Evolutionary conservation across 2,888 invertebrate genomes (phyloP).

Genomic region (Tortrix viridana): DNA sequence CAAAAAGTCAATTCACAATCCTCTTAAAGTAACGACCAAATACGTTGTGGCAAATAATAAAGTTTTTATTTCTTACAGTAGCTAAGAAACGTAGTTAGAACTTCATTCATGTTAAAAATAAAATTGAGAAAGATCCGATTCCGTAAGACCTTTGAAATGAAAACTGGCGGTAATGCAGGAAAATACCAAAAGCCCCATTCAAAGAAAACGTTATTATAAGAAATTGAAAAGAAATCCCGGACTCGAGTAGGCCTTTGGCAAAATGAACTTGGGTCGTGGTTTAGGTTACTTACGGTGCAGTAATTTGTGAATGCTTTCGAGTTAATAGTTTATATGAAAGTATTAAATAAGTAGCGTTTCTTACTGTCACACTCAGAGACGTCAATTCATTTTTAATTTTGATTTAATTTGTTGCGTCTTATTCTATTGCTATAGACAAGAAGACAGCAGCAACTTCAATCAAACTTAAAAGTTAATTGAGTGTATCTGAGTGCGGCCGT

Average conservation of each 20-base stretch:
- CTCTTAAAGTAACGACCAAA: too few relatives aligned
- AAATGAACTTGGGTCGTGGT: conserved; percentile 13
- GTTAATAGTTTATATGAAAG: too few relatives aligned
- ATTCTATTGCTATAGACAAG: too few relatives aligned
- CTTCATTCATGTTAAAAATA: background rate
- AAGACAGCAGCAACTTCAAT: too few relatives aligned
- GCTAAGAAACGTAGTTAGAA: background rate
- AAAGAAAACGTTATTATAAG: conserved; percentile 18
- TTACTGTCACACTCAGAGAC: too few relatives aligned
- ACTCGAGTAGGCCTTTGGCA: conserved; percentile 8
- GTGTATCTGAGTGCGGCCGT: too few relatives aligned
- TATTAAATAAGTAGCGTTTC: too few relatives aligned
- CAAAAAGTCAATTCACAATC: too few relatives aligned
- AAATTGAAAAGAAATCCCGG: conserved; percentile 33
- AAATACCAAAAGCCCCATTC: conserved; percentile 20
- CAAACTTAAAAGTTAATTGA: too few relatives aligned
- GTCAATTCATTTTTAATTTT: too few relatives aligned
- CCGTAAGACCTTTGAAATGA: background rate
- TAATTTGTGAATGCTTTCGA: too few relatives aligned
- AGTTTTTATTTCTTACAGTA: background rate
- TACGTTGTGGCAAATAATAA: background rate
- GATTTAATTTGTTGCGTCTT: too few relatives aligned
- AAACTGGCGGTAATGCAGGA: background rate
- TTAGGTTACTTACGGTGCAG: background rate
- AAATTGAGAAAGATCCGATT: background rate